These are phyloP conservation scores for Margaritifera margaritifera DNA, from an alignment of 2,888 invertebrate species.

Conservation along the genomic window DNA sequence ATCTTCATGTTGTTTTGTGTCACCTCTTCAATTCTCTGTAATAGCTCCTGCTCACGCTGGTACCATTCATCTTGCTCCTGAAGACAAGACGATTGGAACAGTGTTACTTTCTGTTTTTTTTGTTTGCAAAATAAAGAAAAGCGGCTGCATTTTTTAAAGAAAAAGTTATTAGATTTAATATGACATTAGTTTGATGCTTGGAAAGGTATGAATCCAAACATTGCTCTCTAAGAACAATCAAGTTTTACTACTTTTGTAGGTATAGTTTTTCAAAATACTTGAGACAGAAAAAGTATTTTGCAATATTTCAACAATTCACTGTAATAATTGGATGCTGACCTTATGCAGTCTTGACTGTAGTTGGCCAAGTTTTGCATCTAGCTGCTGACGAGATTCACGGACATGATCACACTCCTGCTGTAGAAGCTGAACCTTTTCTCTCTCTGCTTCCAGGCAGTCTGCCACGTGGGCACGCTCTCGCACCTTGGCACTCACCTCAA, in stretches of 20 bases:
- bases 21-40: conserved; percentile 64
- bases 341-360: conserved; percentile 56
- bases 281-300: too few relatives aligned
- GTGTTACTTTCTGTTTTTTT: not conserved
- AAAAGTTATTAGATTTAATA: too few relatives aligned
- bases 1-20: conserved; percentile 59
- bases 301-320: too few relatives aligned
- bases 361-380: conserved; percentile 54
- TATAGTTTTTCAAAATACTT: too few relatives aligned
- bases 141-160: not conserved
- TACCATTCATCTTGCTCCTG: conserved; percentile 65
- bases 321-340: conserved; percentile 24
- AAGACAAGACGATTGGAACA: conserved; percentile 3
- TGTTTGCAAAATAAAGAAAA: not conserved
- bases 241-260: too few relatives aligned
- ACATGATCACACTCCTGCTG: conserved; percentile 57
- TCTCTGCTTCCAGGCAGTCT: conserved; percentile 50
- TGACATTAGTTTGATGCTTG: too few relatives aligned
- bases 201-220: too few relatives aligned
- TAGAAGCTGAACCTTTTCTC: conserved; percentile 45
- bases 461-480: conserved; percentile 36
- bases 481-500: conserved; percentile 39
- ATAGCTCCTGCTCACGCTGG: conserved; percentile 61
- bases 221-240: too few relatives aligned
- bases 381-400: conserved; percentile 48